Conservation (phyloP, 2,113 vertebrate species). For the Hippocampus comes region DNA sequence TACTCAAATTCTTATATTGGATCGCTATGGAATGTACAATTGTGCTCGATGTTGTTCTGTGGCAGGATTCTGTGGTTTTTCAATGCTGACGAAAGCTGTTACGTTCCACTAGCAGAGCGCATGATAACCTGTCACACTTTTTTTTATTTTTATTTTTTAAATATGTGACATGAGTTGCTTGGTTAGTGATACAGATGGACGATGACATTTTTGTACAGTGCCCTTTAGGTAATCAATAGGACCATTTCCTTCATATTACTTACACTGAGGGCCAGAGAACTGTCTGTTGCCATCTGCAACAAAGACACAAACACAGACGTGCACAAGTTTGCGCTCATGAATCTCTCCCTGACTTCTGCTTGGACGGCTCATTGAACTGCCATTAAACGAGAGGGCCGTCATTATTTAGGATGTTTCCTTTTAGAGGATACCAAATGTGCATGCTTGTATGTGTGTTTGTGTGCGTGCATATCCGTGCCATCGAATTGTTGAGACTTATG, state of each 20-base stretch:
- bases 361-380: slow-evolving; percentile 50
- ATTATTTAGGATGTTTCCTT: slow-evolving; percentile 42
- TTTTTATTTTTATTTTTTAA: not conserved
- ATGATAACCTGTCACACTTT: slow-evolving; percentile 4
- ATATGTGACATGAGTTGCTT: slow-evolving; percentile 11
- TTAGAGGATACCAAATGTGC: slow-evolving; percentile 28
- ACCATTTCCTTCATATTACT: slow-evolving; percentile 25
- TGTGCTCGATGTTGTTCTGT: too few species aligned
- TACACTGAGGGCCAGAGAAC: slow-evolving; percentile 4
- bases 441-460: slow-evolving; percentile 16
- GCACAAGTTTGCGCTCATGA: slow-evolving; percentile 22
- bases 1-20: too few species aligned
- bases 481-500: slow-evolving; percentile 29
- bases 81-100: not conserved
- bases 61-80: not conserved
- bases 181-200: slow-evolving; percentile 17
- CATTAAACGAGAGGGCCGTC: slow-evolving; percentile 48
- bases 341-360: slow-evolving; percentile 41
- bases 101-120: not conserved
- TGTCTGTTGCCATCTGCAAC: slow-evolving; percentile 26
- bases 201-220: slow-evolving; percentile 14
- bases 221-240: slow-evolving; percentile 21
- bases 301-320: slow-evolving; percentile 15
- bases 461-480: slow-evolving; percentile 6
- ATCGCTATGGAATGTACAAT: too few species aligned